These are phyloP conservation scores for Thunnus maccoyii DNA, from an alignment of 2,113 vertebrate species.

Conservation along the genomic window DNA sequence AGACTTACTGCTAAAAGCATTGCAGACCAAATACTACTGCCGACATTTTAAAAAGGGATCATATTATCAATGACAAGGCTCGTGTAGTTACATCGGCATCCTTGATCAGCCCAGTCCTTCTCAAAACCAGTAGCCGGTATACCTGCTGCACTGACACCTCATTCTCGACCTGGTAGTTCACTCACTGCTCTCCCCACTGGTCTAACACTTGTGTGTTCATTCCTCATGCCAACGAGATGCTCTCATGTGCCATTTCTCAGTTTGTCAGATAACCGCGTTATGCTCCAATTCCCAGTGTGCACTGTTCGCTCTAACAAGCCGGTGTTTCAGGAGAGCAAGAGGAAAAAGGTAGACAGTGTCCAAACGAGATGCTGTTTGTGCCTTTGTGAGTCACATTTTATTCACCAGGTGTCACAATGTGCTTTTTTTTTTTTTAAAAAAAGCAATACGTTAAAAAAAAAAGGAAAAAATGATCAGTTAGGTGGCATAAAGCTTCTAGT, in stretches of 20 bases:
- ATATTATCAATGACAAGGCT: too few relatives aligned
- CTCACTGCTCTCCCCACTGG: not conserved
- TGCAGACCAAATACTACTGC: too few relatives aligned
- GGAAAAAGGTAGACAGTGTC: not conserved
- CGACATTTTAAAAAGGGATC: too few relatives aligned
- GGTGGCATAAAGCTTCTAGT: not conserved
- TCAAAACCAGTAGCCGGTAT: not conserved
- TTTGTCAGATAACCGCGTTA: conserved; percentile 1
- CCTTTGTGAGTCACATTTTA: not conserved
- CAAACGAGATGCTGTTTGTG: not conserved
- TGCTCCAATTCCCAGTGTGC: not conserved
- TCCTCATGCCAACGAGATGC: conserved; percentile 33
- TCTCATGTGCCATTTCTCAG: conserved; percentile 6
- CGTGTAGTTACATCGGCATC: too few relatives aligned
- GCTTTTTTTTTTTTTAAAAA: not conserved
- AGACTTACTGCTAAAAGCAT: too few relatives aligned
- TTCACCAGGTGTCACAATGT: not conserved
- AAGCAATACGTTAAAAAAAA: not conserved
- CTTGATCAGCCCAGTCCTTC: too few relatives aligned
- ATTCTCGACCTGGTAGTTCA: not conserved
- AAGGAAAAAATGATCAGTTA: not conserved
- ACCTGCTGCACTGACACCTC: not conserved
- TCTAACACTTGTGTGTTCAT: conserved; percentile 43
- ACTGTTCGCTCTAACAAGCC: not conserved
- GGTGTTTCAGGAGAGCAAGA: conserved; percentile 1